phyloP scores from a whole-genome alignment of 1,140 invertebrate species.

The Latrodectus geometricus region DNA sequence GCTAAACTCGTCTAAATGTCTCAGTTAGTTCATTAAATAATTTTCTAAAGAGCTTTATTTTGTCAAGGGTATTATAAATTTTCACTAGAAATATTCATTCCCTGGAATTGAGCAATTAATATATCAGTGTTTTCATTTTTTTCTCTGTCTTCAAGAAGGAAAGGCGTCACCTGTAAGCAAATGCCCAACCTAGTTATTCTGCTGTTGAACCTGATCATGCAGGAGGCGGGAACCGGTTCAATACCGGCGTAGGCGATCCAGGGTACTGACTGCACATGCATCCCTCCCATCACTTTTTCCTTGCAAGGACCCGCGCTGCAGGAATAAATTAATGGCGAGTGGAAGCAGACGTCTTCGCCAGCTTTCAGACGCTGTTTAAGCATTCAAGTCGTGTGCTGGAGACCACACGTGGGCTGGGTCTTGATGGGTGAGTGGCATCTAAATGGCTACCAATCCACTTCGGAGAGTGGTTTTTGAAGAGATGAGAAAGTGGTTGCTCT shows the following conservation, averaged over 20 bases:
- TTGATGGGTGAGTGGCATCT: constrained; percentile 42
- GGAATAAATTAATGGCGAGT: neutral
- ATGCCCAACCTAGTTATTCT: constrained; percentile 56
- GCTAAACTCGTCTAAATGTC: no score
- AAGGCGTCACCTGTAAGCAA: constrained; percentile 39
- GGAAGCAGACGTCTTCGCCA: neutral
- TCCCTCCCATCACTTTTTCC: neutral
- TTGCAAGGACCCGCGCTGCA: neutral
- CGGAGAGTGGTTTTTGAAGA: constrained; percentile 8
- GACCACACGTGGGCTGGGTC: constrained; percentile 46
- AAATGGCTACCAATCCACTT: constrained; percentile 20
- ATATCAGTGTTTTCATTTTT: no score
- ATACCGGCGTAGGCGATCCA: constrained; percentile 44
- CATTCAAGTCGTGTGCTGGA: neutral
- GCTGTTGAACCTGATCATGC: constrained; percentile 52
- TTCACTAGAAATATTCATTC: no score
- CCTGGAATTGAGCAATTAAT: no score
- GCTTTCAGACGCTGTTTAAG: neutral
- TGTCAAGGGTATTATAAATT: no score
- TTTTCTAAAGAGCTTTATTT: no score
- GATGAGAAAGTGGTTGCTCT: neutral
- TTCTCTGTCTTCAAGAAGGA: neutral
- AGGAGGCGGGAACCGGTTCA: constrained; percentile 55
- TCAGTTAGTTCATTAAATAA: no score
- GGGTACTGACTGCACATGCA: constrained; percentile 16